These are phyloP conservation scores for Callyntrura guangdongensis DNA, from an alignment of 2,888 invertebrate genomes.

Conservation along the genomic window DNA sequence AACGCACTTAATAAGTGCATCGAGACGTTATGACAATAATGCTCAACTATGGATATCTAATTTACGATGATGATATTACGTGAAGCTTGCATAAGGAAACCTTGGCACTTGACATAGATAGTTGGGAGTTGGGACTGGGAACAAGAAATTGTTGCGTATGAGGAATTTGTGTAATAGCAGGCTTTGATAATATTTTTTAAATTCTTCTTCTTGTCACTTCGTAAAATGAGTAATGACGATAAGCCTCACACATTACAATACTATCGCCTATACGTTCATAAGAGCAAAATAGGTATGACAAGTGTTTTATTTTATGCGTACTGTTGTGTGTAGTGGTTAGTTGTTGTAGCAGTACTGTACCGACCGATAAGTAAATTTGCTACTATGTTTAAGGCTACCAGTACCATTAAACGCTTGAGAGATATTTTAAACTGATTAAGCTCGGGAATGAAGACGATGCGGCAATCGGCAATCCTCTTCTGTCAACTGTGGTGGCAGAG, in stretches of 20 bases:
- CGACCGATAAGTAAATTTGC: background rate
- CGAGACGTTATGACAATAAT: background rate
- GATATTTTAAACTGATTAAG: constrained; percentile 61
- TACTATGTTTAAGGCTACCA: background rate
- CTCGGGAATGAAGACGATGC: constrained; percentile 48
- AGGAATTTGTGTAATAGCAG: constrained; percentile 54
- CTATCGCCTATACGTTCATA: too few species aligned
- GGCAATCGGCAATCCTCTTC: constrained; percentile 61
- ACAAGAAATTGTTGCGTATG: constrained; percentile 66
- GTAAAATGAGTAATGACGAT: constrained; percentile 49
- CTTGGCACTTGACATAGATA: constrained; percentile 68
- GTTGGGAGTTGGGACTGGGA: constrained; percentile 60
- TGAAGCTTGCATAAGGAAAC: constrained; percentile 53
- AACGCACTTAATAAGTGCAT: background rate
- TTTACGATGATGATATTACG: background rate
- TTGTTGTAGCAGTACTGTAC: background rate
- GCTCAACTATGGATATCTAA: background rate
- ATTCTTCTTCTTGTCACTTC: constrained; percentile 35
- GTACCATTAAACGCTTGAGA: background rate
- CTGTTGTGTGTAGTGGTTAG: background rate
- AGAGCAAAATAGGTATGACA: background rate
- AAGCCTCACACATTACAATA: constrained; percentile 22
- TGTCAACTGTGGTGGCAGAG: background rate
- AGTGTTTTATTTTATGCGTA: background rate
- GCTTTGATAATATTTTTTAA: background rate